phyloP scores from a whole-genome alignment of 1,140 invertebrate species.

The Platorchestia sp. region DNA sequence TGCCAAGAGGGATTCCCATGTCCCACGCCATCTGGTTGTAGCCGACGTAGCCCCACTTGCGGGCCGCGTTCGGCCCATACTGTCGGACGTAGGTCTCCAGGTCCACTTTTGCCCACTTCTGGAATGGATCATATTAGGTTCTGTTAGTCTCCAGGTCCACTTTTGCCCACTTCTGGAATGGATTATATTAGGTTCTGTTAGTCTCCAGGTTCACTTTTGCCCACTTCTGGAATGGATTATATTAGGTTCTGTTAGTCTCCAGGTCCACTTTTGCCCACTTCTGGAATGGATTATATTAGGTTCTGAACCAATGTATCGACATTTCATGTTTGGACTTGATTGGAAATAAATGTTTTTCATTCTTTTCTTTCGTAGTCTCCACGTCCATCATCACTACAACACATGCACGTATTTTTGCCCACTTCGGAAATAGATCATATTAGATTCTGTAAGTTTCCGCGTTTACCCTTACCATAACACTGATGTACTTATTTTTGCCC shows the following conservation, averaged over 20 bases:
- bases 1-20: neutral
- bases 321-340: no score
- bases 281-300: no score
- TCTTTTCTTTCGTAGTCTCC: no score
- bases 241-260: neutral
- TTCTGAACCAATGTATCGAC: no score
- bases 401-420: no score
- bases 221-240: no score
- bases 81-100: neutral
- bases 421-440: no score
- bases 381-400: no score
- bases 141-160: neutral
- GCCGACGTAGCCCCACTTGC: neutral
- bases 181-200: no score
- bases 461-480: neutral
- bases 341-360: no score
- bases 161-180: neutral
- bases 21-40: constrained; percentile 50
- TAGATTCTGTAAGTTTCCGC: neutral
- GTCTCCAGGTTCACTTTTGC: neutral
- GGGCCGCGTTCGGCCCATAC: neutral
- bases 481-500: neutral
- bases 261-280: neutral
- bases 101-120: neutral
- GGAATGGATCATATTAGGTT: no score